These are phyloP conservation scores for Meleagris gallopavo DNA, from an alignment of 2,113 vertebrate species.

Conservation along the genomic window DNA sequence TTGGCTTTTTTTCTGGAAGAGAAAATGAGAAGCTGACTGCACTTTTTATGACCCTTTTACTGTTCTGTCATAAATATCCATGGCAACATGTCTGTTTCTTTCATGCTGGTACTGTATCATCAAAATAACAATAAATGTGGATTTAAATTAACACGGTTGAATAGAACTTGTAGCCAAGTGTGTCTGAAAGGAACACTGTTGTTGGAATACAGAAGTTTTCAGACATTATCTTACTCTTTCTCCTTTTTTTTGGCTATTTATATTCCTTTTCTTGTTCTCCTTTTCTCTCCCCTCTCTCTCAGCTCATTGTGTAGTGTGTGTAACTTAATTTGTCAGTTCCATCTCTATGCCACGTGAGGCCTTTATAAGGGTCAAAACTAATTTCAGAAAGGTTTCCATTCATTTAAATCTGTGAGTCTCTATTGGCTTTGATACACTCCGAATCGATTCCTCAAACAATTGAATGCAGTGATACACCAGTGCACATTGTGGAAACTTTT, in stretches of 20 bases:
- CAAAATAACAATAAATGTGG: constrained; percentile 46
- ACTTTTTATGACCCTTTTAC: constrained; percentile 51
- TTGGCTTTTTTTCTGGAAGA: not conserved
- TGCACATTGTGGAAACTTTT: not conserved
- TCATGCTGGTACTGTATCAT: not conserved
- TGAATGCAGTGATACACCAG: not conserved
- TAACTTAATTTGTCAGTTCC: not conserved
- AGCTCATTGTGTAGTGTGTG: not conserved
- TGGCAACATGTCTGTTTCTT: constrained; percentile 41
- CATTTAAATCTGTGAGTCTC: not conserved
- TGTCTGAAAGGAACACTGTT: not conserved
- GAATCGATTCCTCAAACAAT: not conserved
- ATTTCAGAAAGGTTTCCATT: not conserved
- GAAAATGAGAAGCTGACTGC: not conserved
- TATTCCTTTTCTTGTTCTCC: not conserved
- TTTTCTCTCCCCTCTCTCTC: not conserved
- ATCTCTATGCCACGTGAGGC: not conserved
- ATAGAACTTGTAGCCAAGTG: not conserved
- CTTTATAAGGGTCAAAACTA: not conserved
- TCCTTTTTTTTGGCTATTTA: not conserved
- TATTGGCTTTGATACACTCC: not conserved
- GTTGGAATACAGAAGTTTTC: not conserved
- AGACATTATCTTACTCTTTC: not conserved
- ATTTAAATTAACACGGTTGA: constrained; percentile 10
- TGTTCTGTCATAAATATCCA: constrained; percentile 42